Conservation (phyloP, 2,113 vertebrate genomes). For the Saccopteryx bilineata region DNA sequence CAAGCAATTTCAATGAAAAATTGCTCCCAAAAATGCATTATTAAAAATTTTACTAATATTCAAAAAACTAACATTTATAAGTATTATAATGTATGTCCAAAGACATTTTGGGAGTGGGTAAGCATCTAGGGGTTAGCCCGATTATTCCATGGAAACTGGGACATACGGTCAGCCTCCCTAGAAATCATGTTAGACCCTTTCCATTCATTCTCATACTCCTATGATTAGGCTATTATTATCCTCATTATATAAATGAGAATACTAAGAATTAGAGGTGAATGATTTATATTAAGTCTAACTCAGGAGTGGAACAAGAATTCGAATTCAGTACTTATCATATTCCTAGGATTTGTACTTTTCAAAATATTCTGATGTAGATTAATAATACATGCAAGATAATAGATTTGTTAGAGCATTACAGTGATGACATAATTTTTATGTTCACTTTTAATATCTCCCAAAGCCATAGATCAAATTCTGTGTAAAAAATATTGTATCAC, state of each 20-base stretch:
- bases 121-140: neutral
- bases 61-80: neutral
- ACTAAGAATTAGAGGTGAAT: neutral
- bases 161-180: neutral
- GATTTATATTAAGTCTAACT: neutral
- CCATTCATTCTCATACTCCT: neutral
- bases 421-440: neutral
- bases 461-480: neutral
- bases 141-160: neutral
- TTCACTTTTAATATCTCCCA: neutral
- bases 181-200: neutral
- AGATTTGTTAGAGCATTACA: neutral
- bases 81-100: neutral
- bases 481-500: neutral
- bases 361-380: neutral
- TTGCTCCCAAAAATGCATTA: neutral
- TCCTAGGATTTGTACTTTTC: neutral
- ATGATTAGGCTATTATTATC: neutral
- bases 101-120: neutral
- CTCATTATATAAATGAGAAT: neutral
- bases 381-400: neutral
- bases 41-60: neutral
- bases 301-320: neutral
- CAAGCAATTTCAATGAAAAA: neutral
- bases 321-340: neutral